Conservation (phyloP, 1,140 invertebrate genomes). For the Atta cephalotes region DNA sequence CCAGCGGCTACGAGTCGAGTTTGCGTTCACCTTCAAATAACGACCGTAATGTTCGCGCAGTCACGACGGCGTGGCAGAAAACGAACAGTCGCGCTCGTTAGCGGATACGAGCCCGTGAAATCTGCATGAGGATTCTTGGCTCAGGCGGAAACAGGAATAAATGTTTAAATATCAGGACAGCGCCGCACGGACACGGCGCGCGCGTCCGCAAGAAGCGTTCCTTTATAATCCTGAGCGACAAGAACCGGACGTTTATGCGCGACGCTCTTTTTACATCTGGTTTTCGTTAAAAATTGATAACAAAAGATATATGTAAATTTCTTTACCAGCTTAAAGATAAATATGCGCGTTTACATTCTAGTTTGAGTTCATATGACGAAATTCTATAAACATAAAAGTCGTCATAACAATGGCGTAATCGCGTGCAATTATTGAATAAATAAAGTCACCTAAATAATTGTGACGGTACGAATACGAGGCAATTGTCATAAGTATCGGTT, state of each 20-base stretch:
- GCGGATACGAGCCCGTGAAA: conserved; percentile 42
- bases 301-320: background rate
- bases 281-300: conserved; percentile 35
- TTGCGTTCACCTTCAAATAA: conserved; percentile 39
- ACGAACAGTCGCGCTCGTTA: conserved; percentile 54
- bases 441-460: conserved; percentile 4
- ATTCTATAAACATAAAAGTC: conserved; percentile 30
- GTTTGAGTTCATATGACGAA: background rate
- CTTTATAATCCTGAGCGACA: conserved; percentile 20
- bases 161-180: conserved; percentile 47
- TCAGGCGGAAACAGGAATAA: conserved; percentile 34
- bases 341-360: background rate
- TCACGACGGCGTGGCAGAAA: conserved; percentile 44
- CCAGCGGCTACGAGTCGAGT: background rate
- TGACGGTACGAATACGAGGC: background rate
- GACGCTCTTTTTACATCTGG: background rate
- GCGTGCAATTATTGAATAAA: conserved; percentile 15
- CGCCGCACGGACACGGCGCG: background rate
- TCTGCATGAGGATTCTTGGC: conserved; percentile 53
- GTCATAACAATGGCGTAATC: background rate
- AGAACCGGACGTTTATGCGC: conserved; percentile 19
- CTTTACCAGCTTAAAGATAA: background rate
- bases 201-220: background rate
- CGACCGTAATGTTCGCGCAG: conserved; percentile 46
- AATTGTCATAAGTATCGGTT: conserved; percentile 11